A percentile compares a stretch with the other conserved stretches of the same genome.
These are phyloP conservation scores for Agriopis leucophaearia DNA, from an alignment of 2,888 invertebrate genomes.

Conservation along the genomic window DNA sequence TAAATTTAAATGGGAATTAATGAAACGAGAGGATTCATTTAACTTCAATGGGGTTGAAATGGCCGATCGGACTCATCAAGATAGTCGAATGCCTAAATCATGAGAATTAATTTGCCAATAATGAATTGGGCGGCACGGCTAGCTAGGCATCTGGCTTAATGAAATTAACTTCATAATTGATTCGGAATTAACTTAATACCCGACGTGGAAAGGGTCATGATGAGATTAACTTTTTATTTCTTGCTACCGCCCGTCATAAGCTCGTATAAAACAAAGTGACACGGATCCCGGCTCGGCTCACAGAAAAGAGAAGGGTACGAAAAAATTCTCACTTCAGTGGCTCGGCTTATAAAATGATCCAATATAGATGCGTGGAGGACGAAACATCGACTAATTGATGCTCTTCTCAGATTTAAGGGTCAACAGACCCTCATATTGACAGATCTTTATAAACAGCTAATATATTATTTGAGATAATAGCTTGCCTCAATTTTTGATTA, in stretches of 20 bases:
- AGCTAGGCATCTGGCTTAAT: slow-evolving; percentile 37
- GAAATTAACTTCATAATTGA: slow-evolving; percentile 44
- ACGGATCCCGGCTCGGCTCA: slow-evolving; percentile 21
- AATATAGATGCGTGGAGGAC: slow-evolving; percentile 56
- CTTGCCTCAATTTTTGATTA: slow-evolving; percentile 29
- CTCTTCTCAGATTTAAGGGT: slow-evolving; percentile 75
- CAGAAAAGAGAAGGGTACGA: no score
- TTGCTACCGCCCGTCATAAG: slow-evolving; percentile 18
- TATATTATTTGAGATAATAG: slow-evolving; percentile 33
- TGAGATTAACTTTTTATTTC: slow-evolving; percentile 33
- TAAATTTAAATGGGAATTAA: slow-evolving; percentile 60
- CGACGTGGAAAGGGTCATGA: slow-evolving; percentile 25
- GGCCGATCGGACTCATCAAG: slow-evolving; percentile 53
- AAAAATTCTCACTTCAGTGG: no score
- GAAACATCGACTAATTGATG: slow-evolving; percentile 71
- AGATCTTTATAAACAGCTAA: slow-evolving; percentile 63
- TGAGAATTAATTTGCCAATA: slow-evolving; percentile 54
- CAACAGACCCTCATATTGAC: slow-evolving; percentile 67
- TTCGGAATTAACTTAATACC: slow-evolving; percentile 29
- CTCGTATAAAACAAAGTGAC: slow-evolving; percentile 21
- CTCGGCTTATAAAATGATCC: slow-evolving; percentile 30
- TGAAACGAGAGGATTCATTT: slow-evolving; percentile 61
- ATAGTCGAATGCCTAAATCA: slow-evolving; percentile 49
- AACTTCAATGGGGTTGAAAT: slow-evolving; percentile 58
- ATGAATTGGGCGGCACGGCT: slow-evolving; percentile 43